Base-by-base conservation (phyloP, 2,113 vertebrate genomes). In the Lucifuga dentata region DNA sequence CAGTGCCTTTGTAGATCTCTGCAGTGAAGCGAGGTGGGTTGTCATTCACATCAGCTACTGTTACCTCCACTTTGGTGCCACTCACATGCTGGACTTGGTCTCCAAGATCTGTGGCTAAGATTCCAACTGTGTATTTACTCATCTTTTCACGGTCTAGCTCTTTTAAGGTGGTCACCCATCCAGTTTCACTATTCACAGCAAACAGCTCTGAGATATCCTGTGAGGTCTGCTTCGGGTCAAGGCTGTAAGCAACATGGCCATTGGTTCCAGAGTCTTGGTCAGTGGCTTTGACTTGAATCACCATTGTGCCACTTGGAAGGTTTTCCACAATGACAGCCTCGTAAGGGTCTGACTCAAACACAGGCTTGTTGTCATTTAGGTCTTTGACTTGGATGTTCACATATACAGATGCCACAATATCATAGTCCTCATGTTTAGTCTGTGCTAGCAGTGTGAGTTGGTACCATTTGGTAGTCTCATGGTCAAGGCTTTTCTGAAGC, bases 1-100 rank as follows among this genome's bases (percentile, higher is more conserved):
- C 97, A 0, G 97, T 98, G 56, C 98, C 98, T 83, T 98, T 99
- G 78, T 99, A 99, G 60, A 99, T 95, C 89, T 98, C 97, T 0
- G 97, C 97, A 1, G 95, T 97, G 73, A 99, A 99, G 12, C 94
- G 94, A 0, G 98, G 98, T 0, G 97, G 93, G 60, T 93, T 99
- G 81, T 99, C 98, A 4, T 99, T 99, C 55, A 97, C 94, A 1
- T 99, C 98, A 0, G 95, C 95, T 11, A 99, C 95, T 0, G 91
- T 95, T 0, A 99, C 93, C 46, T 94, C 94, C 78, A 99, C 95
- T 1, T 84, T 79, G 45, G 96, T 86, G 12, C 66, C 72, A 20
- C 95, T 94, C n/a, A 93, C 92, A 1, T 95, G 92, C 5, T 95
- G 96, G 5, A 89, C 73, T 80, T 93, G 95, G 60, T 98, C 96